Percentiles rank a stretch among this genome's conserved stretches.
phyloP scores from a whole-genome alignment of 2,797 vertebrate genomes.

The Pagetopsis macropterus region DNA sequence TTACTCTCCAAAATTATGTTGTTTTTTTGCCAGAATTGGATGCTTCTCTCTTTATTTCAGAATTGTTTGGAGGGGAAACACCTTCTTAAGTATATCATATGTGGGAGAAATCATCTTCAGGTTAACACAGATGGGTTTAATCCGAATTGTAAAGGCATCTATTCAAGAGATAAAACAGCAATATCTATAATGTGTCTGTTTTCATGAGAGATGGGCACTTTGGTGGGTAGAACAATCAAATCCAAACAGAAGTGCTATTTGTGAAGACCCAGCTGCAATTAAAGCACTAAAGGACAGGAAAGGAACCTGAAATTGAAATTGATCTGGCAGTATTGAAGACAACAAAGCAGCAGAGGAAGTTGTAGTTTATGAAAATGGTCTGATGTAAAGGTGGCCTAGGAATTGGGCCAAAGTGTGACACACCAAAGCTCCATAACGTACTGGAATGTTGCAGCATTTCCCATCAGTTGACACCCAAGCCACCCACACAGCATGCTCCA shows the following conservation, averaged over 20 bases:
- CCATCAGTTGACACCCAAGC: not conserved
- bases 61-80: constrained; percentile 30
- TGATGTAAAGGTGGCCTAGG: not conserved
- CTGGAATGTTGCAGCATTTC: not conserved
- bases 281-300: not conserved
- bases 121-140: constrained; percentile 43
- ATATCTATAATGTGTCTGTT: constrained; percentile 23
- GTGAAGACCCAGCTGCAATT: constrained; percentile 23
- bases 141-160: constrained; percentile 21
- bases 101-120: constrained; percentile 27
- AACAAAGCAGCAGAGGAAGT: constrained; percentile 3
- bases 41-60: constrained; percentile 19
- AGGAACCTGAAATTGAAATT: constrained; percentile 8
- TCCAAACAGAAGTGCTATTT: constrained; percentile 22
- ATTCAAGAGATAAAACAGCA: constrained; percentile 6
- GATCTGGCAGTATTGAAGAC: constrained; percentile 5
- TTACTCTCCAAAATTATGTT: constrained; percentile 9
- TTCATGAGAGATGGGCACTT: constrained; percentile 11
- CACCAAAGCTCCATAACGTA: not conserved
- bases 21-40: constrained; percentile 7
- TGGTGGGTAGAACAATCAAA: constrained; percentile 15
- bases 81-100: constrained; percentile 29
- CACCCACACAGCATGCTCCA: not conserved
- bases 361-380: constrained; percentile 1
- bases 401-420: not conserved